phyloP scores from a whole-genome alignment of 1,140 invertebrate species.

The Micrasema minimum region DNA sequence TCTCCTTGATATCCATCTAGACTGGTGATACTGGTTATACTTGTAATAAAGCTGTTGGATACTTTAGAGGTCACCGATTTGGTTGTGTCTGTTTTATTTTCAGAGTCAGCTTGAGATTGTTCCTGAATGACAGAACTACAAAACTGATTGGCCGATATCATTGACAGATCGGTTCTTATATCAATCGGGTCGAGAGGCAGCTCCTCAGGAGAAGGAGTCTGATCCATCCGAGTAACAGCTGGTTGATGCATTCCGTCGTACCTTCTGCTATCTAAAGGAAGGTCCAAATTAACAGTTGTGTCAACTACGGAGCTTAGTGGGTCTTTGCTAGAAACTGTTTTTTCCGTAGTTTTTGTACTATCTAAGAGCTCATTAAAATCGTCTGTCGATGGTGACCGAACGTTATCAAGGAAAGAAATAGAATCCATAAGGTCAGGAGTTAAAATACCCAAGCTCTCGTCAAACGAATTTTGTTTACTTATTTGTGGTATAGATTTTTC shows the following conservation, averaged over 20 bases:
- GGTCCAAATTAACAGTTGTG: constrained; percentile 69
- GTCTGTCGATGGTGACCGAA: constrained; percentile 70
- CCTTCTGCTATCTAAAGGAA: constrained; percentile 66
- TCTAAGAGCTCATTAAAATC: constrained; percentile 56
- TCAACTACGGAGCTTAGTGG: constrained; percentile 65
- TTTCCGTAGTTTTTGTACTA: constrained; percentile 48
- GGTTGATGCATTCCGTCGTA: constrained; percentile 58
- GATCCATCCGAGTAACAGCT: constrained; percentile 69
- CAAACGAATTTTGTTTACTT: constrained; percentile 80
- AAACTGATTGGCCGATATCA: constrained; percentile 59
- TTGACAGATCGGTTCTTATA: constrained; percentile 67
- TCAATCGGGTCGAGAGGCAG: constrained; percentile 78
- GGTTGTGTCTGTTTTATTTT: constrained; percentile 67
- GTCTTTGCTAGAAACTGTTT: constrained; percentile 55
- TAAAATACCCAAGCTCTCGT: constrained; percentile 85
- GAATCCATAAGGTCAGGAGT: constrained; percentile 89
- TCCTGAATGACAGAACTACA: constrained; percentile 62
- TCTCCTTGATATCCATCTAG: constrained; percentile 89
- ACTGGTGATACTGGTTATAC: constrained; percentile 86
- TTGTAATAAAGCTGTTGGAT: constrained; percentile 80
- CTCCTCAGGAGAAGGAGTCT: constrained; percentile 85
- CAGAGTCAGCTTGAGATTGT: constrained; percentile 64
- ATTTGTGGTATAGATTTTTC: constrained; percentile 65
- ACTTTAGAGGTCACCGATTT: constrained; percentile 71
- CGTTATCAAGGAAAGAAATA: constrained; percentile 70